A percentile compares a stretch with the other conserved stretches of the same genome.
Evolutionary conservation across 2,888 invertebrate species (phyloP).

Genomic region (Lamproptera curius): DNA sequence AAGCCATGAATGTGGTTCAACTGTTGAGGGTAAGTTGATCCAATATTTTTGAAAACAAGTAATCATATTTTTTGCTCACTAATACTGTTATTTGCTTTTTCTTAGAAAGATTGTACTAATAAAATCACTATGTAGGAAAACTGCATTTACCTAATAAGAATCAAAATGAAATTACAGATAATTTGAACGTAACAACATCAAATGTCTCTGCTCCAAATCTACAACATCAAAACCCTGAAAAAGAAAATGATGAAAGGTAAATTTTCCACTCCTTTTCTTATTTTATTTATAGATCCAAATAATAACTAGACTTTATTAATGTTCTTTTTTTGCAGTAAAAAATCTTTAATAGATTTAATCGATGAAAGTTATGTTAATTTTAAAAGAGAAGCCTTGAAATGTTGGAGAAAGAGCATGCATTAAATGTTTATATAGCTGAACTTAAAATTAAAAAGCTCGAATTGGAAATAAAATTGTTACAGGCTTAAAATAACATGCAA

Average conservation of each 20-base stretch:
- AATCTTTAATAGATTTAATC: not conserved
- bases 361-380: not conserved
- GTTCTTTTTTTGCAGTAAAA: no score
- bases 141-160: not conserved
- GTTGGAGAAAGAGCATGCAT: not conserved
- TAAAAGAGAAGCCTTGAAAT: not conserved
- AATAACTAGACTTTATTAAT: no score
- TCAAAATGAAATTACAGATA: not conserved
- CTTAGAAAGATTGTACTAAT: no score
- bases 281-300: no score
- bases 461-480: not conserved
- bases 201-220: not conserved
- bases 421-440: not conserved
- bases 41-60: no score
- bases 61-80: no score
- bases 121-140: no score
- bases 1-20: not conserved
- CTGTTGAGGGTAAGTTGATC: not conserved
- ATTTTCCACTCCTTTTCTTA: not conserved
- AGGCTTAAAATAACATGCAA: not conserved
- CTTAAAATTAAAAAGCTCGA: slow-evolving; percentile 1
- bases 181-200: not conserved
- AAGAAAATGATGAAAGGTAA: not conserved
- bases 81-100: no score
- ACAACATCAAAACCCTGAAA: not conserved